Evolutionary conservation across 2,797 vertebrate genomes (phyloP), one percentile per base, ranked within the genome.

Genomic region (Petrocephalus schoutedeni): DNA sequence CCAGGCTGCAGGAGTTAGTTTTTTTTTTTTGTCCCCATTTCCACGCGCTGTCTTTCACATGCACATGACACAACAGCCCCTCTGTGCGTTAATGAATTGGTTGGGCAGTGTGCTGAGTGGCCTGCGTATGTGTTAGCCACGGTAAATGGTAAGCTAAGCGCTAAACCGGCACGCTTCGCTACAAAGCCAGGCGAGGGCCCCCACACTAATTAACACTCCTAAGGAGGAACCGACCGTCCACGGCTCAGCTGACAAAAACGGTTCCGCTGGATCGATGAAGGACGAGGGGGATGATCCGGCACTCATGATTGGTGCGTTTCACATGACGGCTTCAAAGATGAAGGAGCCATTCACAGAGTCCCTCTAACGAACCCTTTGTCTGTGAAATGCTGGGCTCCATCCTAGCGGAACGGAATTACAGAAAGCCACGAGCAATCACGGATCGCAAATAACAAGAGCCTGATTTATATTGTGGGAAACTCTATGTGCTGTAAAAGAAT

Each of bases 181-280:
- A 19, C 7, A 71, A 36, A 71, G 28, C 28, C 28, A 23, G 12
- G 28, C 4, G 28, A 71, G 41, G 67, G 87, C 58, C 19, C 14
- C 58, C 16, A 54, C 14, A 16, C 80, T 85, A 36, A 85, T 88
- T 67, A 88, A n/a, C 77, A 84, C 87, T 61, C 36, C 57, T 56
- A 85, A 85, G 83, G 53, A 56, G 83, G 21, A 54, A 56, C 83
- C 28, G 21, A 85, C 58, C 32, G 71, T 64, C 87, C 61, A 58
- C 23, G 28, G 84, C 49, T 85, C 49, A 88, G 32, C 83, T 88
- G 87, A 67, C 21, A 32, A 85, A 67, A 51, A 85, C 77, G 10
- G 58, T 85, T 88, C 87, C 87, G 41, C 58, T 36, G 87, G 87
- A 51, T 67, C 49, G 83, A 88, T 87, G 61, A 85, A 83, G 41